Conservation (phyloP, 2,888 invertebrate genomes). For the Cerastis leucographa region DNA sequence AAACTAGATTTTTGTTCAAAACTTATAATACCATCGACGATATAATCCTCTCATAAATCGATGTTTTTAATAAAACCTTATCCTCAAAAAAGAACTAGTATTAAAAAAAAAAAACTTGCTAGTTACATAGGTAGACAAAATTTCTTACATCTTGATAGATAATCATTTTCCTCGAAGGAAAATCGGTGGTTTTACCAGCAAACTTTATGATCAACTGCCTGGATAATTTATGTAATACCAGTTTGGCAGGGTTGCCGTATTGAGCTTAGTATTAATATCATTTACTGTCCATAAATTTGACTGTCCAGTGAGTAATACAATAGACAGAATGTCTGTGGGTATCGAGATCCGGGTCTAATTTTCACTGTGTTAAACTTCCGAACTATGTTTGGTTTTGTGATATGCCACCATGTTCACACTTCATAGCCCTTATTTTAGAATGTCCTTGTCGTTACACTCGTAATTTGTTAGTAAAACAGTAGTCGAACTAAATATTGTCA, state of each 20-base stretch:
- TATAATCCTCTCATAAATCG: neutral
- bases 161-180: constrained; percentile 27
- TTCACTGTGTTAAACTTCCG: neutral
- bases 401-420: neutral
- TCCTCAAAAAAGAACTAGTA: constrained; percentile 14
- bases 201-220: neutral
- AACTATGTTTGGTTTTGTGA: neutral
- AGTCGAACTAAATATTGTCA: no score
- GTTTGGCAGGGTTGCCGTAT: constrained; percentile 35
- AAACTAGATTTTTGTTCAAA: neutral
- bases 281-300: constrained; percentile 25
- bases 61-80: neutral
- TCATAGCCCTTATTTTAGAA: neutral
- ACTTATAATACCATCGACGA: neutral
- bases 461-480: no score
- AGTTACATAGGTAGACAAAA: neutral
- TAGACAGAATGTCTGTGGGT: constrained; percentile 47
- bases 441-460: neutral
- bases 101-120: no score
- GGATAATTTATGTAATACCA: constrained; percentile 27
- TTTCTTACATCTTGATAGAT: neutral
- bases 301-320: constrained; percentile 38
- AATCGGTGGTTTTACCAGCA: constrained; percentile 20
- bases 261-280: constrained; percentile 23
- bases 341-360: constrained; percentile 56